These are phyloP conservation scores for Hydroisotoma schaefferi DNA, from an alignment of 2,888 invertebrate genomes.

Conservation along the genomic window DNA sequence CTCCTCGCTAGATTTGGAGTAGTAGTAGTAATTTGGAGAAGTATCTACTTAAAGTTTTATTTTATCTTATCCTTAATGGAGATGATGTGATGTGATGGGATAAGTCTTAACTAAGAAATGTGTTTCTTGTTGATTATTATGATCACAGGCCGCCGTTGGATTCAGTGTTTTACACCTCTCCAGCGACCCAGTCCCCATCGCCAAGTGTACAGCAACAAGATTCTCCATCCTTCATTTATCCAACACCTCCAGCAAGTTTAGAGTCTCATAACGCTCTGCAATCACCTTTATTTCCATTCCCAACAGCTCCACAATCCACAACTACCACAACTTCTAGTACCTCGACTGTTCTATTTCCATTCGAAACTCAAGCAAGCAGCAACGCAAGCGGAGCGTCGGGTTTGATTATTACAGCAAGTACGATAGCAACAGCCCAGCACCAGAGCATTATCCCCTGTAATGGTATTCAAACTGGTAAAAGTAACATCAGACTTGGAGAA, in stretches of 20 bases:
- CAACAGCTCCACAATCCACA: constrained; percentile 56
- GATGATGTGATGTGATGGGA: neutral
- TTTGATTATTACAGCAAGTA: too few species aligned
- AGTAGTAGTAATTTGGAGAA: neutral
- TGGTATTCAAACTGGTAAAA: neutral
- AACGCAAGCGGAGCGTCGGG: neutral
- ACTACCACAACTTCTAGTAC: constrained; percentile 51
- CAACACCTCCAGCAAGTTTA: constrained; percentile 83
- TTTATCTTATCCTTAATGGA: too few species aligned
- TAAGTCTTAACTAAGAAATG: constrained; percentile 10
- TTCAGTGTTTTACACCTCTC: constrained; percentile 33
- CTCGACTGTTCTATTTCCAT: constrained; percentile 28
- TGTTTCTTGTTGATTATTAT: constrained; percentile 13
- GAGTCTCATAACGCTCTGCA: constrained; percentile 67
- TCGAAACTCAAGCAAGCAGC: constrained; percentile 8
- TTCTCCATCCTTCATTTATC: constrained; percentile 76
- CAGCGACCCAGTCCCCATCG: constrained; percentile 59
- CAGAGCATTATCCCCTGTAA: neutral
- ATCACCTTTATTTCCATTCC: constrained; percentile 58
- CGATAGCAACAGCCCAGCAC: neutral
- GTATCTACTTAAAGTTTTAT: constrained; percentile 1
- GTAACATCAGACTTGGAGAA: neutral
- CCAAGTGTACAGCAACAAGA: constrained; percentile 57
- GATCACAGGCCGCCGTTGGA: constrained; percentile 36
- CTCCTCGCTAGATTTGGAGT: neutral